Evolutionary conservation across 2,888 invertebrate genomes (phyloP), one percentile per base, ranked within the genome.

Genomic region (Mesorhabditis belari): DNA sequence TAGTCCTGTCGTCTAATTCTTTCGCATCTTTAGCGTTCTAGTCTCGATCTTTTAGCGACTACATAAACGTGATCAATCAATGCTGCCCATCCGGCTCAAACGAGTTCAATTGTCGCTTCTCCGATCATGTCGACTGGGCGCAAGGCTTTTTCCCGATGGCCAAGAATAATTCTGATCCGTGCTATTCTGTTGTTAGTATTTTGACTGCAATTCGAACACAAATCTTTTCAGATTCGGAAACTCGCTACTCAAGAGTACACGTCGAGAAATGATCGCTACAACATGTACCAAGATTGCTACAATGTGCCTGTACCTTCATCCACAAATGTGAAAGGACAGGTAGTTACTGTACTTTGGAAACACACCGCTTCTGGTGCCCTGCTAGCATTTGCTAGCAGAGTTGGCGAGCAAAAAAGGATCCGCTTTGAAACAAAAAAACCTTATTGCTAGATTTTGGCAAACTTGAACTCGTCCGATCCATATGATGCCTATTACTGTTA

Each of bases 401-500:
- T n/a, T n/a, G n/a, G n/a, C n/a, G n/a, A n/a, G n/a, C n/a, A n/a
- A n/a, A n/a, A n/a, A n/a, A n/a, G n/a, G n/a, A n/a, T n/a, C n/a
- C n/a, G n/a, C n/a, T n/a, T n/a, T n/a, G n/a, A n/a, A n/a, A n/a
- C n/a, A n/a, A n/a, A n/a, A n/a, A n/a, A n/a, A n/a, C n/a, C n/a
- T n/a, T n/a, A n/a, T n/a, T n/a, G n/a, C n/a, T 35, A 72, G 73
- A 67, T 66, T 19, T 69, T 65, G 5, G 67, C 70, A 49, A 76
- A 76, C 57, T 70, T 66, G 49, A 66, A 70, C 5, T 76, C 76
- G 3, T 59, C 72, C 26, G 76, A 76, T 55, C 56, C 60, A 0
- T 63, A 62, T 21, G 68, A 67, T 44, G 76, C 72, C 4, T 77
- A 75, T 52, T 67, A 70, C 27, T 79, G 79, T 58, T 73, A 74